phyloP scores from a whole-genome alignment of 2,888 invertebrate genomes.

The Geotrupes spiniger region DNA sequence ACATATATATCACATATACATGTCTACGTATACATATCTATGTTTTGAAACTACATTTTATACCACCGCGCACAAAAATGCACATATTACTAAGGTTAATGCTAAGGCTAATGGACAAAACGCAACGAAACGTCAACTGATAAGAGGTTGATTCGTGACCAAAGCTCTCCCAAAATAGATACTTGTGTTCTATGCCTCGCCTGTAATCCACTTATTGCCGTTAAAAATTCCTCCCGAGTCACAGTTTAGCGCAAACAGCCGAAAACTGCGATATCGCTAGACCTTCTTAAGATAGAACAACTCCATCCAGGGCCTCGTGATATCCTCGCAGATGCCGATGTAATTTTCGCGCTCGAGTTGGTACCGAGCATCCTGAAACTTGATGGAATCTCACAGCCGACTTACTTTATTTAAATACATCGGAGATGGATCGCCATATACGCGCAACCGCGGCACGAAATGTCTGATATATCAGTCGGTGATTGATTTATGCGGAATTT shows the following conservation, averaged over 20 bases:
- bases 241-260: not conserved
- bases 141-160: too few relatives aligned
- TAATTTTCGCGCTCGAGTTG: slow-evolving; percentile 44
- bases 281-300: slow-evolving; percentile 26
- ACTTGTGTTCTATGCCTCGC: too few relatives aligned
- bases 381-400: slow-evolving; percentile 46
- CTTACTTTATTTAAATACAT: slow-evolving; percentile 46
- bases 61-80: too few relatives aligned
- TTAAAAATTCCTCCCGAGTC: too few relatives aligned
- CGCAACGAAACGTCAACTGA: too few relatives aligned
- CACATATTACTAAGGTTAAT: too few relatives aligned
- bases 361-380: slow-evolving; percentile 41
- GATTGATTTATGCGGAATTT: slow-evolving; percentile 41
- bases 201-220: too few relatives aligned
- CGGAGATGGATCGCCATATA: slow-evolving; percentile 38
- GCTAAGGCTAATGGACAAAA: too few relatives aligned
- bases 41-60: too few relatives aligned
- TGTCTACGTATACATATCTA: too few relatives aligned
- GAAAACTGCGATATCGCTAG: slow-evolving; percentile 5
- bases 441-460: slow-evolving; percentile 29
- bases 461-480: slow-evolving; percentile 34
- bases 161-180: too few relatives aligned
- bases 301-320: slow-evolving; percentile 30
- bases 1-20: too few relatives aligned
- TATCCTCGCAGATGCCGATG: slow-evolving; percentile 34